Percentiles rank a stretch among this genome's conserved stretches.
Conservation (phyloP, 2,888 invertebrate species). For the Congeria kusceri region DNA sequence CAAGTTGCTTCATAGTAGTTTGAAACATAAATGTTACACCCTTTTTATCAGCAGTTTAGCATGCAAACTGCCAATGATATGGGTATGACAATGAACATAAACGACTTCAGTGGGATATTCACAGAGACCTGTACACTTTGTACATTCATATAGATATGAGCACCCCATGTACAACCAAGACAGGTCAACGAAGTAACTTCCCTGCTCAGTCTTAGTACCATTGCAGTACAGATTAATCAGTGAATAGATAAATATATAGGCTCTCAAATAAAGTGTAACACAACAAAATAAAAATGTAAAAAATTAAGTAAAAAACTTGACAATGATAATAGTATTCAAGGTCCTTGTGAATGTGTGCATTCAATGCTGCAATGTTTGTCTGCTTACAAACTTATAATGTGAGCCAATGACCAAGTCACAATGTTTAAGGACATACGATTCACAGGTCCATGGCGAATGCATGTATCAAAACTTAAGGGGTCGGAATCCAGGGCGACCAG, state of each 20-base stretch:
- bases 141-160: constrained; percentile 1
- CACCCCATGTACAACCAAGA: constrained; percentile 1
- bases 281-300: constrained; percentile 5
- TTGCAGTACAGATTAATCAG: too few species aligned
- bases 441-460: not conserved
- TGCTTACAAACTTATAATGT: not conserved
- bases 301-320: not conserved
- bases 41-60: too few species aligned
- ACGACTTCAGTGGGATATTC: not conserved
- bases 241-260: not conserved
- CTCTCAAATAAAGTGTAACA: not conserved
- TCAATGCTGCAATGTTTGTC: too few species aligned
- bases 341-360: not conserved
- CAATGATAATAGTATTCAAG: not conserved
- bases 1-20: too few species aligned
- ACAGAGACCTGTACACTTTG: constrained; percentile 5
- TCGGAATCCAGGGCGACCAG: constrained; percentile 72
- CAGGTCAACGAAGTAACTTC: not conserved
- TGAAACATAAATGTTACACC: too few species aligned
- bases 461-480: constrained; percentile 74
- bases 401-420: too few species aligned
- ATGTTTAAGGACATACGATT: not conserved
- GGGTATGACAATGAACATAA: too few species aligned
- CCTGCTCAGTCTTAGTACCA: not conserved
- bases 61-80: too few species aligned